phyloP scores from a whole-genome alignment of 1,140 invertebrate genomes.

The Apolygus lucorum region DNA sequence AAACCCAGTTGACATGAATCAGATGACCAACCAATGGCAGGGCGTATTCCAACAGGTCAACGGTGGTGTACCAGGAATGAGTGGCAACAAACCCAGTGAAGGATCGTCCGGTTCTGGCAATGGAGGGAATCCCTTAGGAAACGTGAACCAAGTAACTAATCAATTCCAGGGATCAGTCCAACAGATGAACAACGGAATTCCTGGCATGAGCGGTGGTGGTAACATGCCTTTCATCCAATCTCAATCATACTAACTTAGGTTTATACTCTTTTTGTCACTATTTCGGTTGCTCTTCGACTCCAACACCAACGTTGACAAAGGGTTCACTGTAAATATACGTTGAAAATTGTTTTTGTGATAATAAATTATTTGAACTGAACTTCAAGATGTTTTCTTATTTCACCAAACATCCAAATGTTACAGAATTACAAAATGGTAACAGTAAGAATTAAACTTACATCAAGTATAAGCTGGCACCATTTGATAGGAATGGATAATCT shows the following conservation, averaged over 20 bases:
- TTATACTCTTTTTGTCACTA: too few relatives aligned
- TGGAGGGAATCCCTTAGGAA: neutral
- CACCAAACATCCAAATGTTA: too few relatives aligned
- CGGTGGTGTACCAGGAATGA: too few relatives aligned
- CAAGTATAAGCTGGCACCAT: constrained; percentile 31
- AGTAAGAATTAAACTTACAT: constrained; percentile 32
- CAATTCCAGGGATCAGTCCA: neutral
- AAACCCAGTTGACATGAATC: constrained; percentile 1
- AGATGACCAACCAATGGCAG: neutral
- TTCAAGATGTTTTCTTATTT: too few relatives aligned
- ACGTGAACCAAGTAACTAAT: neutral
- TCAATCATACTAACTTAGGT: too few relatives aligned
- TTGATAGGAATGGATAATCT: constrained; percentile 18
- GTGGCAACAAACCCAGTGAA: neutral
- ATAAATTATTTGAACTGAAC: constrained; percentile 9
- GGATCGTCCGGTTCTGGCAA: neutral
- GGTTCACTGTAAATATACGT: too few relatives aligned
- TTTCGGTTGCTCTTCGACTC: too few relatives aligned
- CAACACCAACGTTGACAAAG: too few relatives aligned
- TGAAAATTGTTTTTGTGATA: too few relatives aligned
- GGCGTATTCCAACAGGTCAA: neutral
- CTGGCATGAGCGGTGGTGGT: neutral
- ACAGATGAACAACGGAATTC: neutral
- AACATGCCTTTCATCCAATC: neutral
- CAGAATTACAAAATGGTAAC: too few relatives aligned